Evolutionary conservation across 2,797 vertebrate species (phyloP).

Genomic region (Gymnothorax reevesii): DNA sequence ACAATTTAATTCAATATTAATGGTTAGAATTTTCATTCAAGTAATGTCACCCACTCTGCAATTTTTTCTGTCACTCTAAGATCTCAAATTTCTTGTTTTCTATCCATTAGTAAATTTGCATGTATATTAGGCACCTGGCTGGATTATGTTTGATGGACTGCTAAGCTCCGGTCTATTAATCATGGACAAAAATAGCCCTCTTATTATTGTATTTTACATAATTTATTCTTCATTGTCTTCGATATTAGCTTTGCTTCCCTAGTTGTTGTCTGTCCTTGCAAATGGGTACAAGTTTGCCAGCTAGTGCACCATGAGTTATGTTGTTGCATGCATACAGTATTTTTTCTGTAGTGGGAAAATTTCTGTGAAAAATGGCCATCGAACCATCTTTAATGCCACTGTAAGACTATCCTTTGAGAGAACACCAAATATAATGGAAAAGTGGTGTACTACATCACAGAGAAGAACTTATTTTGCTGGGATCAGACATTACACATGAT

Average conservation of each 20-base stretch:
- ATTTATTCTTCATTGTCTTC: neutral
- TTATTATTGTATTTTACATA: neutral
- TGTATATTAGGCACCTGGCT: constrained; percentile 15
- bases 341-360: neutral
- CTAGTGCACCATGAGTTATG: neutral
- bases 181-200: neutral
- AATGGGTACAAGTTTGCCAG: neutral
- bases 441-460: too few species aligned
- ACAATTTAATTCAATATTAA: constrained; percentile 17
- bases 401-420: neutral
- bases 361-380: neutral
- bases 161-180: neutral
- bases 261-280: neutral
- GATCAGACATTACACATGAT: too few species aligned
- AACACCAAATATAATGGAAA: neutral
- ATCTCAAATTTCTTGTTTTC: constrained; percentile 12
- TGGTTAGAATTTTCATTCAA: neutral
- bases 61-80: constrained; percentile 8
- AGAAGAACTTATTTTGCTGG: too few species aligned
- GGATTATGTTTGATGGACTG: constrained; percentile 1
- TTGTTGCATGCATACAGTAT: neutral
- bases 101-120: constrained; percentile 12
- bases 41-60: neutral
- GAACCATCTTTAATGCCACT: neutral
- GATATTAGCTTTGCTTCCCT: neutral